These are phyloP conservation scores for Mormoops blainvillei DNA, from an alignment of 2,113 vertebrate genomes.

Conservation along the genomic window DNA sequence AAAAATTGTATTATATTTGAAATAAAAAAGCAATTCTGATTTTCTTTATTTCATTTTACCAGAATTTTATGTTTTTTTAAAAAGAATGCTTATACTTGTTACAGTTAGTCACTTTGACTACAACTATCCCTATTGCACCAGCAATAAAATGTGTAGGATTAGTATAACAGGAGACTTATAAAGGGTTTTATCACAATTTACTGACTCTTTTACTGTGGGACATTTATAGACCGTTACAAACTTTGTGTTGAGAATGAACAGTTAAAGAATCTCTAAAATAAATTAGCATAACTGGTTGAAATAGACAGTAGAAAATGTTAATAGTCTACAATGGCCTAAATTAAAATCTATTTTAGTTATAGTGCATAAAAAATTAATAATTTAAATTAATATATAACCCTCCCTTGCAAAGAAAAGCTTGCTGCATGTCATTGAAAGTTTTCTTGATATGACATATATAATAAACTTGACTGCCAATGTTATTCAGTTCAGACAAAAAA, in stretches of 20 bases:
- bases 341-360: slow-evolving; percentile 14
- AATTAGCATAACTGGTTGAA: neutral
- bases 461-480: neutral
- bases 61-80: neutral
- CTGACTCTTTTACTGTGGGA: neutral
- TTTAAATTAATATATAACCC: neutral
- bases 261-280: neutral
- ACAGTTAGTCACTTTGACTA: neutral
- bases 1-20: neutral
- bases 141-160: neutral
- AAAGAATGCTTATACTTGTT: neutral
- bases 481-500: neutral
- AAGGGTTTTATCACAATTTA: neutral
- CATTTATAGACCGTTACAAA: neutral
- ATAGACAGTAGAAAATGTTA: neutral
- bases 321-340: neutral
- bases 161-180: neutral
- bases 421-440: neutral
- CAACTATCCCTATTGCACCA: neutral
- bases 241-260: neutral
- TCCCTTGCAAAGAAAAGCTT: neutral
- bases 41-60: slow-evolving; percentile 20
- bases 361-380: neutral
- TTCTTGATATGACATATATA: neutral
- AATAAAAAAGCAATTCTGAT: neutral